A percentile compares a stretch with the other conserved stretches of the same genome.
These are phyloP conservation scores for Cremastobaeus sp. DNA, from an alignment of 2,888 invertebrate genomes.

Conservation along the genomic window DNA sequence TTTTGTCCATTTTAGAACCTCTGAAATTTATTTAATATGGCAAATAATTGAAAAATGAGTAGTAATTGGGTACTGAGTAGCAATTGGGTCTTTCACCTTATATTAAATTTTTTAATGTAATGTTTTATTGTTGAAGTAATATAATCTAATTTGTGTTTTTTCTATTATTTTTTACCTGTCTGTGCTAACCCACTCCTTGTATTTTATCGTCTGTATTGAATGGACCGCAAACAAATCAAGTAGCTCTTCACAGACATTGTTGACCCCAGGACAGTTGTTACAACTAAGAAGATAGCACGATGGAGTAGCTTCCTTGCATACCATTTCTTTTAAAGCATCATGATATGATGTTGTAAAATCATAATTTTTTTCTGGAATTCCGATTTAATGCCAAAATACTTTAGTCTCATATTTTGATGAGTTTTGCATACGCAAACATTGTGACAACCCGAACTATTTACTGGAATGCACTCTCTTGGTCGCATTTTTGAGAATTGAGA, in stretches of 20 bases:
- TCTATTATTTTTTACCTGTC: conserved; percentile 18
- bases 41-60: too few relatives aligned
- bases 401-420: conserved; percentile 9
- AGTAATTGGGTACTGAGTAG: too few relatives aligned
- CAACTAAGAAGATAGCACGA: conserved; percentile 9
- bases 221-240: not conserved
- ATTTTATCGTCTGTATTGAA: not conserved
- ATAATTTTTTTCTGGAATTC: not conserved
- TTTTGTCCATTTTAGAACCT: too few relatives aligned
- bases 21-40: too few relatives aligned
- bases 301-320: conserved; percentile 11
- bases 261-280: conserved; percentile 13
- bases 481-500: conserved; percentile 4
- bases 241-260: not conserved
- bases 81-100: too few relatives aligned
- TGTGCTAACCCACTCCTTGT: conserved; percentile 11
- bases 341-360: not conserved
- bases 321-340: conserved; percentile 10
- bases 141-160: too few relatives aligned
- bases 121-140: not conserved
- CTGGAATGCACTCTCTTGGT: conserved; percentile 3
- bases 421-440: conserved; percentile 11
- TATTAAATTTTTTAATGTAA: not conserved
- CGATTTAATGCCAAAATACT: not conserved
- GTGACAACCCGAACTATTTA: not conserved